phyloP scores from a whole-genome alignment of 1,140 invertebrate species.

The Ostrea edulis region DNA sequence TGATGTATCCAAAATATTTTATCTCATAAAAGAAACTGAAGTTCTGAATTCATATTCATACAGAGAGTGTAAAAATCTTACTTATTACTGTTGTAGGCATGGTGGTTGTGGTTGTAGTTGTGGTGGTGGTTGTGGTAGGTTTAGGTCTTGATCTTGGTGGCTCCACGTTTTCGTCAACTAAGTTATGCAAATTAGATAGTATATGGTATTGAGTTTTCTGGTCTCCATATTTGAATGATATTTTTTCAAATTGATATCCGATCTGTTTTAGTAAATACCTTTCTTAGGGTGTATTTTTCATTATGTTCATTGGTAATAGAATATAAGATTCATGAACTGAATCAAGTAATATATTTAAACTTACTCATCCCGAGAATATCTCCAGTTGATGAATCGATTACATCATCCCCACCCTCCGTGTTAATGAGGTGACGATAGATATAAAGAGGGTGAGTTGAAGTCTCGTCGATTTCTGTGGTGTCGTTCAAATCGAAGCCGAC shows the following conservation, averaged over 20 bases:
- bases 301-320: too few relatives aligned
- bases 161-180: conserved; percentile 11
- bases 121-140: not conserved
- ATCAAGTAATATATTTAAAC: not conserved
- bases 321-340: too few relatives aligned
- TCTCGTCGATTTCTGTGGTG: conserved; percentile 64
- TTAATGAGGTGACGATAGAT: conserved; percentile 59
- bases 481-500: conserved; percentile 69
- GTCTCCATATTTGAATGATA: too few relatives aligned
- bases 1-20: too few relatives aligned
- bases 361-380: not conserved
- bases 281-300: too few relatives aligned
- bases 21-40: too few relatives aligned
- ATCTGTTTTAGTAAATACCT: too few relatives aligned
- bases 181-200: not conserved
- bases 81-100: not conserved
- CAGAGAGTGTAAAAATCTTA: not conserved
- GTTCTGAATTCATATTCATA: too few relatives aligned
- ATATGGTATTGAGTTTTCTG: too few relatives aligned
- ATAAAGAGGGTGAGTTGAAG: conserved; percentile 63
- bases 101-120: not conserved
- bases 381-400: not conserved
- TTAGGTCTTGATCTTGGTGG: not conserved
- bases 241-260: too few relatives aligned
- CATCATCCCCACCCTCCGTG: not conserved